Evolutionary conservation across 2,888 invertebrate genomes (phyloP).

Genomic region (Chorisops tibialis): DNA sequence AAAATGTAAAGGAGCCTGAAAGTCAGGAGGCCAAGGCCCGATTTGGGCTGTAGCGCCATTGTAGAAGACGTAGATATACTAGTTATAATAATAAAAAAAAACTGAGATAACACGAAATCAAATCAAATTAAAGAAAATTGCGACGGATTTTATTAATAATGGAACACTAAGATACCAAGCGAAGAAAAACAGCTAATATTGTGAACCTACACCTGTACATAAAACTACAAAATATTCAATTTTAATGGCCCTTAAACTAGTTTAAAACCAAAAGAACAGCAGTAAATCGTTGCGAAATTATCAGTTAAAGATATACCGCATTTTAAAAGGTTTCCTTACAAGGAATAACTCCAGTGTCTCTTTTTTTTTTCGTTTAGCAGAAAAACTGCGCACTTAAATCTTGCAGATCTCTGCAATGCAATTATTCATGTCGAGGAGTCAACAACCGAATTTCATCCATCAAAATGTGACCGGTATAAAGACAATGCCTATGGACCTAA

Average conservation of each 20-base stretch:
- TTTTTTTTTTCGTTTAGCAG: neutral
- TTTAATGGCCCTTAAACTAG: neutral
- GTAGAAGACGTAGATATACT: too few relatives aligned
- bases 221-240: too few relatives aligned
- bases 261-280: constrained; percentile 10
- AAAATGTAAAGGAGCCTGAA: too few relatives aligned
- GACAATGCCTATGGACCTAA: neutral
- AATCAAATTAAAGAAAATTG: too few relatives aligned
- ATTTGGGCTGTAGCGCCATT: too few relatives aligned
- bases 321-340: constrained; percentile 22
- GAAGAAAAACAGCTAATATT: too few relatives aligned
- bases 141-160: too few relatives aligned
- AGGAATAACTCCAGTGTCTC: constrained; percentile 1
- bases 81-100: too few relatives aligned
- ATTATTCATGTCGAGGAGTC: constrained; percentile 25
- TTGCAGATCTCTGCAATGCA: constrained; percentile 12
- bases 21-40: too few relatives aligned
- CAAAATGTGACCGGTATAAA: constrained; percentile 24
- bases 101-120: too few relatives aligned
- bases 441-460: constrained; percentile 26
- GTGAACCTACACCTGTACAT: too few relatives aligned
- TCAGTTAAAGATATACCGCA: constrained; percentile 21
- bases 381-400: constrained; percentile 7
- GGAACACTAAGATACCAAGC: too few relatives aligned
- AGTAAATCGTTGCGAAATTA: constrained; percentile 21